Evolutionary conservation across 2,797 vertebrate genomes (phyloP), one percentile per base, ranked within the genome.

Genomic region (Mallotus villosus): DNA sequence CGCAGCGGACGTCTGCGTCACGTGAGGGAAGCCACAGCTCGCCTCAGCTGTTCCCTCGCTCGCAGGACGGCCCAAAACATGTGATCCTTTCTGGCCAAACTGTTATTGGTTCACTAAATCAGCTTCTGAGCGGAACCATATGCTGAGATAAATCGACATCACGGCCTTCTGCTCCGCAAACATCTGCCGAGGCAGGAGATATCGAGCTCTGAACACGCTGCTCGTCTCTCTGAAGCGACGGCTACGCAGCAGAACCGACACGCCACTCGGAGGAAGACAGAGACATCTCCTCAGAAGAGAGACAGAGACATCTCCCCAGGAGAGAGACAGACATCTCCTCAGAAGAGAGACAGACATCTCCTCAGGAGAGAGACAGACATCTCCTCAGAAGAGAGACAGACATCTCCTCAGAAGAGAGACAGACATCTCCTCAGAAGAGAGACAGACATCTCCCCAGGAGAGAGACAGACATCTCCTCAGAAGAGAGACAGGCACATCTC

Each of bases 31-130:
- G 41, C 9, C 11, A 6, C 41, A 12, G 41, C 12, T 46, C 11
- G 41, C 41, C 46, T 21, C 49, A 29, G 67, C 29, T 34, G 53
- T 68, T 34, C 57, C n/a, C 8, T 32, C 19, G 4, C 37, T 29
- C 19, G 25, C 49, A 4, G 51, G 17, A 17, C 19, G 27, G n/a
- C 3, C 8, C 17, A 12, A 25, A 55, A 29, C 41, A 25, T 53
- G 19, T 29, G 49, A 53, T 29, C 19, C 21, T 8, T 25, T 66
- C 22, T 49, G 27, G 17, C 49, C 29, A 24, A 27, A 32, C 49
- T 66, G 41, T 51, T 66, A 51, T 66, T 66, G 34, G 64, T 66
- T 51, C 41, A 24, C 22, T 66, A 51, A n/a, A 66, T 66, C 16
- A 19, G 1, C 25, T 17, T 51, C 49, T 66, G 22, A 61, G 22